phyloP scores from a whole-genome alignment of 1,140 invertebrate species.

The Lysiphlebus fabarum region DNA sequence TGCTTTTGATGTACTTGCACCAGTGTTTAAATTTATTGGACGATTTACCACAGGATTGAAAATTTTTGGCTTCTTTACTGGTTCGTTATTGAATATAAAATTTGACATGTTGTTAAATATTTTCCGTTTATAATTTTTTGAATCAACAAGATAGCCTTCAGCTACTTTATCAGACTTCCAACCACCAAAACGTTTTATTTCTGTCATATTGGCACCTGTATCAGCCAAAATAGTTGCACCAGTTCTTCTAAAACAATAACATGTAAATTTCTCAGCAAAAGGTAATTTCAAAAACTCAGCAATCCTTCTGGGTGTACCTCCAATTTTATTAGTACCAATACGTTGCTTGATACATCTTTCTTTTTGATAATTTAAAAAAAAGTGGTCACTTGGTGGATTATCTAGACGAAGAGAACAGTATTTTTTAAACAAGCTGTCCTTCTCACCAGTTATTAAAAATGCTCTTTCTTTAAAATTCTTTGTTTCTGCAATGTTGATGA shows the following conservation, averaged over 20 bases:
- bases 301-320: constrained; percentile 8
- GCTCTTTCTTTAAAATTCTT: constrained; percentile 1
- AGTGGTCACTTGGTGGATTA: background rate
- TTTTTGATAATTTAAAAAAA: constrained; percentile 21
- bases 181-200: background rate
- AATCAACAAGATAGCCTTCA: background rate
- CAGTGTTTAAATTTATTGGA: too few relatives aligned
- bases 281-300: constrained; percentile 15
- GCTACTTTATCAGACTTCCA: background rate
- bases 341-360: constrained; percentile 14
- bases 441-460: constrained; percentile 2
- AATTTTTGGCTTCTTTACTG: too few relatives aligned
- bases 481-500: background rate
- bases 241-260: constrained; percentile 18
- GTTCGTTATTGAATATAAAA: too few relatives aligned
- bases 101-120: too few relatives aligned
- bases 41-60: too few relatives aligned
- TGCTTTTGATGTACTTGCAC: too few relatives aligned
- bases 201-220: background rate
- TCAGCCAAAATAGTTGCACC: constrained; percentile 8
- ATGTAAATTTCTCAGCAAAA: constrained; percentile 13
- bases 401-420: constrained; percentile 13
- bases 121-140: too few relatives aligned
- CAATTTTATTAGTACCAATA: constrained; percentile 18
- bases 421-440: constrained; percentile 8